These are phyloP conservation scores for Lophura nycthemera DNA, from an alignment of 2,113 vertebrate species.

Conservation along the genomic window DNA sequence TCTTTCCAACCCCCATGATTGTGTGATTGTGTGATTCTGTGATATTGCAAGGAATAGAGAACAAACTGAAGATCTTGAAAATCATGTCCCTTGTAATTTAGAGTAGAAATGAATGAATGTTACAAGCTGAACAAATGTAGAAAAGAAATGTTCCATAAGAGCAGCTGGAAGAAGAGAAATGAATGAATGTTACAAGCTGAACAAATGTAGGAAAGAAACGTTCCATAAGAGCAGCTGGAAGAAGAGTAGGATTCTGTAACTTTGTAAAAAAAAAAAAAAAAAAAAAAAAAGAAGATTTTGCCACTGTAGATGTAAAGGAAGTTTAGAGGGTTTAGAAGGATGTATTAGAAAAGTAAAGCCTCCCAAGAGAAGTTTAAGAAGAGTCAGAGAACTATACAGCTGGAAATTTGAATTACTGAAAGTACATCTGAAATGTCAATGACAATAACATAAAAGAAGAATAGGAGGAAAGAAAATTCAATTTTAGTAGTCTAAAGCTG, in stretches of 20 bases:
- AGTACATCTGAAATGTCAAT: conserved; percentile 7
- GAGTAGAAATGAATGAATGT: not conserved
- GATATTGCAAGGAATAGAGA: not conserved
- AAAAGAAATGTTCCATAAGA: not conserved
- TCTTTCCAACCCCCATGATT: too few relatives aligned
- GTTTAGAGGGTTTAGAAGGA: not conserved
- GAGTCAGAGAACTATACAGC: not conserved
- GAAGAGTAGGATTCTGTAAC: not conserved
- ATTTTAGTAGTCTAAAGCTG: not conserved
- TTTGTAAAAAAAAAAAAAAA: not conserved
- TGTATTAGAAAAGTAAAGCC: not conserved
- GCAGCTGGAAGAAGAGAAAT: not conserved
- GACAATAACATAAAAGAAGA: not conserved
- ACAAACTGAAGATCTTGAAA: not conserved
- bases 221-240: too few relatives aligned
- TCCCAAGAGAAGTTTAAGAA: not conserved
- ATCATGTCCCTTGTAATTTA: not conserved
- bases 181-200: not conserved
- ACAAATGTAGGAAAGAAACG: not conserved
- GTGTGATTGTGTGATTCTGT: too few relatives aligned
- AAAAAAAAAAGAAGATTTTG: not conserved
- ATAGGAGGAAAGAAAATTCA: conserved; percentile 7
- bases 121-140: not conserved
- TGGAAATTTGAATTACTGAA: not conserved
- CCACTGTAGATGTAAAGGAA: not conserved